Conservation (phyloP, 2,113 vertebrate species). For the Colaptes auratus region DNA sequence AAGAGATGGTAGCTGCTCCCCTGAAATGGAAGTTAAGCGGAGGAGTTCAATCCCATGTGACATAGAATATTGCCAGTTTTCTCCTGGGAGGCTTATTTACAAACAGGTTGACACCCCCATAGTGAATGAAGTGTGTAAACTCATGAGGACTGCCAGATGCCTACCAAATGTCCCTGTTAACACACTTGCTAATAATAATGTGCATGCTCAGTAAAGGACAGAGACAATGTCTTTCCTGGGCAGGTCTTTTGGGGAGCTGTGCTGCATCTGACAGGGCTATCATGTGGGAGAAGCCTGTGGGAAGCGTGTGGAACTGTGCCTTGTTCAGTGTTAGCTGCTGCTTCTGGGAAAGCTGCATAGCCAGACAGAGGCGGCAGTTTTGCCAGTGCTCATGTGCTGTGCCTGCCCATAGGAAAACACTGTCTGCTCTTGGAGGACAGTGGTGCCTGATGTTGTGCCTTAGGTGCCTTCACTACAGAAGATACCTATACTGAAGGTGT, state of each 20-base stretch:
- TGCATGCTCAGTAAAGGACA: not conserved
- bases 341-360: not conserved
- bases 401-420: not conserved
- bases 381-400: accelerated
- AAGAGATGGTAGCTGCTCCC: not conserved
- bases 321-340: not conserved
- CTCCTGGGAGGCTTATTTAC: not conserved
- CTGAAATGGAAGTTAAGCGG: not conserved
- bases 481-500: not conserved
- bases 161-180: not conserved
- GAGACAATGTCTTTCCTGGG: not conserved
- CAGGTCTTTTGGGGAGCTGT: accelerated
- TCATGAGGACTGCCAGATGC: not conserved
- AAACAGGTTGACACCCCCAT: not conserved
- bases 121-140: not conserved
- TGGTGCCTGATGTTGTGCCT: not conserved
- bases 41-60: not conserved
- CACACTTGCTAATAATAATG: not conserved
- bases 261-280: not conserved
- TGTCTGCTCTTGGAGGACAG: not conserved
- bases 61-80: not conserved
- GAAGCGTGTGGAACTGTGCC: not conserved
- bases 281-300: not conserved
- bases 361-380: too few relatives aligned
- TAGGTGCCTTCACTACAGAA: not conserved